Percentiles rank a stretch among this genome's conserved stretches.
phyloP scores from a whole-genome alignment of 2,797 vertebrate species.

The Myioborus melanocephalus region DNA sequence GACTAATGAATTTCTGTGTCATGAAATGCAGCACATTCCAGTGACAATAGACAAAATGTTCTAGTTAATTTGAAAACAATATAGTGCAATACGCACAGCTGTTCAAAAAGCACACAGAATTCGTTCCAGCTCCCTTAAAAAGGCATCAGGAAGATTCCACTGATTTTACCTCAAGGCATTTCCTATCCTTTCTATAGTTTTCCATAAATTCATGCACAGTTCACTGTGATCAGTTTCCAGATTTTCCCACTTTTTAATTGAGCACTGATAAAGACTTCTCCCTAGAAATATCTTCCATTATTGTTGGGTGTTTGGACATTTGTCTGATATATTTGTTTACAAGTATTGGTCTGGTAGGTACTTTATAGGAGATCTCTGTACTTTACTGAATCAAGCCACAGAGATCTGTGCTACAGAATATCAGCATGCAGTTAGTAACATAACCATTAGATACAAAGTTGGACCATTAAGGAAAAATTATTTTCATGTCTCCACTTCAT shows the following conservation, averaged over 20 bases:
- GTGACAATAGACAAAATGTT: neutral
- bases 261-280: neutral
- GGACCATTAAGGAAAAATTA: neutral
- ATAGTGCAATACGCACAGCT: neutral
- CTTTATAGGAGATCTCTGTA: neutral
- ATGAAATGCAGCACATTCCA: neutral
- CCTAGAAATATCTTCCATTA: neutral
- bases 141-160: neutral
- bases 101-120: neutral
- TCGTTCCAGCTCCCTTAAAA: neutral
- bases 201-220: neutral
- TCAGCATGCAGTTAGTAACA: neutral
- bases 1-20: neutral
- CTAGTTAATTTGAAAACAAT: constrained; percentile 27
- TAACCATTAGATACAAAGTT: neutral
- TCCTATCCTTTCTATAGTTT: neutral
- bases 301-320: neutral
- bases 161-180: neutral
- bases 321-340: neutral
- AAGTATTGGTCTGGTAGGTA: neutral
- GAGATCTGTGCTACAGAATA: neutral
- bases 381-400: neutral
- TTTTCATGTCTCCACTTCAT: neutral
- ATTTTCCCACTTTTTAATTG: neutral
- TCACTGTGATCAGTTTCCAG: neutral